These are phyloP conservation scores for Drosophila trapezifrons DNA, from an alignment of 1,140 invertebrate genomes.

Conservation along the genomic window DNA sequence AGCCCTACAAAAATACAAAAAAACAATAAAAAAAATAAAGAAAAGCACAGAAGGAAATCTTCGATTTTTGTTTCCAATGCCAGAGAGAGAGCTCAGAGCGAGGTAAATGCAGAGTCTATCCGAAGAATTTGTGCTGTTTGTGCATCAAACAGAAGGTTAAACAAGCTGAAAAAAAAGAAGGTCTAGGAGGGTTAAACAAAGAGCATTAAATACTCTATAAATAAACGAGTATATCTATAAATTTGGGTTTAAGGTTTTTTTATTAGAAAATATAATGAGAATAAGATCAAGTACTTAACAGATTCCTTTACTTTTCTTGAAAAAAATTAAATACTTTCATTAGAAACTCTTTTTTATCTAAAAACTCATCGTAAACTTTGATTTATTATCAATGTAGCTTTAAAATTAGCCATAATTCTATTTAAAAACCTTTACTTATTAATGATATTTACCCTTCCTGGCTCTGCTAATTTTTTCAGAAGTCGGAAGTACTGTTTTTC, in stretches of 20 bases:
- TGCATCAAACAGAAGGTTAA: slow-evolving; percentile 1
- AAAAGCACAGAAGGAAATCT: slow-evolving; percentile 32
- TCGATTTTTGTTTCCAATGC: slow-evolving; percentile 41
- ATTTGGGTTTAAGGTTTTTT: too few species aligned
- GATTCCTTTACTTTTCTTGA: too few species aligned
- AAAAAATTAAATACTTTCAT: too few species aligned
- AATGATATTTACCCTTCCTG: not conserved
- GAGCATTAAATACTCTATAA: not conserved
- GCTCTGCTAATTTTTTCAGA: too few species aligned
- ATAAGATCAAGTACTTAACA: too few species aligned
- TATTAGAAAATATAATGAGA: too few species aligned
- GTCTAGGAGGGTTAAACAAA: not conserved
- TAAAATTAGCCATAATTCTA: not conserved
- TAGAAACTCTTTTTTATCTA: not conserved
- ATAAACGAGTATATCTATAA: too few species aligned
- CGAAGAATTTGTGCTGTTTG: slow-evolving; percentile 28
- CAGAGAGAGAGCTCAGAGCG: slow-evolving; percentile 29
- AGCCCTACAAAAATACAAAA: slow-evolving; percentile 4
- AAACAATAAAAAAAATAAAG: slow-evolving; percentile 7
- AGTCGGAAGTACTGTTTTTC: not conserved
- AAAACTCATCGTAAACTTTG: not conserved
- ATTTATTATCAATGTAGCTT: not conserved
- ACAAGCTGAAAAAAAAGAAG: not conserved
- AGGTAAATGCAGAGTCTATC: slow-evolving; percentile 30
- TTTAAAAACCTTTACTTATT: too few species aligned